A percentile compares a stretch with the other conserved stretches of the same genome.
These are phyloP conservation scores for Cacoxenus indagator DNA, from an alignment of 2,888 invertebrate genomes.

Conservation along the genomic window DNA sequence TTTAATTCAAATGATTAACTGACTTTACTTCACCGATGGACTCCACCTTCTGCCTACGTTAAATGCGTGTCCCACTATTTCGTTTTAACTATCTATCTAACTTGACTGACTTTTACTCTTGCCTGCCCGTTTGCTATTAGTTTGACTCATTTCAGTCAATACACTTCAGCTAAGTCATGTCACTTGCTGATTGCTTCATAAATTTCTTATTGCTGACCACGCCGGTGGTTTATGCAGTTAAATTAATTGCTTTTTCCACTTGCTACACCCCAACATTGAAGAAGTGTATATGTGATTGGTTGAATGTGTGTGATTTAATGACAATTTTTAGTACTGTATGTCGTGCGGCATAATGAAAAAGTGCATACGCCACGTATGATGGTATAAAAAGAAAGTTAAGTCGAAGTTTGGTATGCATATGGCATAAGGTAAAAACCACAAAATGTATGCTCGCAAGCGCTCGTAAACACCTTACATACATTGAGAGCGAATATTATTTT, in stretches of 20 bases:
- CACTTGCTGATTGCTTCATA: conserved; percentile 46
- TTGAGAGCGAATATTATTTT: conserved; percentile 52
- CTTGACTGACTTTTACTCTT: too few species aligned
- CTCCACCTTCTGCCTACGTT: too few species aligned
- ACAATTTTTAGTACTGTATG: not conserved
- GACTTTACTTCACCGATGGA: too few species aligned
- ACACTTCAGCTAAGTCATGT: not conserved
- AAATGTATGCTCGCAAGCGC: conserved; percentile 27
- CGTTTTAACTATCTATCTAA: too few species aligned
- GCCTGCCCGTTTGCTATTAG: conserved; percentile 57
- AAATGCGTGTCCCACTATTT: too few species aligned
- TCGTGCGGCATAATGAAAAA: conserved; percentile 2
- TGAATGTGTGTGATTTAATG: not conserved
- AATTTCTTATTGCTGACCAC: conserved; percentile 53
- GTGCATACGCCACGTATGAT: not conserved
- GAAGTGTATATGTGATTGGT: not conserved
- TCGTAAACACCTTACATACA: conserved; percentile 34
- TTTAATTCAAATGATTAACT: too few species aligned
- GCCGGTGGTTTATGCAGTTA: conserved; percentile 42
- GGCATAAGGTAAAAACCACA: conserved; percentile 46
- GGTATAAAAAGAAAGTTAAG: not conserved
- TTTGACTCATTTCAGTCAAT: conserved; percentile 18
- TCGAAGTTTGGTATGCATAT: too few species aligned
- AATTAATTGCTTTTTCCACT: conserved; percentile 48
- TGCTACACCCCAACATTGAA: not conserved